These are phyloP conservation scores for Dexiosoma caninum DNA, from an alignment of 2,888 invertebrate species.

Conservation along the genomic window DNA sequence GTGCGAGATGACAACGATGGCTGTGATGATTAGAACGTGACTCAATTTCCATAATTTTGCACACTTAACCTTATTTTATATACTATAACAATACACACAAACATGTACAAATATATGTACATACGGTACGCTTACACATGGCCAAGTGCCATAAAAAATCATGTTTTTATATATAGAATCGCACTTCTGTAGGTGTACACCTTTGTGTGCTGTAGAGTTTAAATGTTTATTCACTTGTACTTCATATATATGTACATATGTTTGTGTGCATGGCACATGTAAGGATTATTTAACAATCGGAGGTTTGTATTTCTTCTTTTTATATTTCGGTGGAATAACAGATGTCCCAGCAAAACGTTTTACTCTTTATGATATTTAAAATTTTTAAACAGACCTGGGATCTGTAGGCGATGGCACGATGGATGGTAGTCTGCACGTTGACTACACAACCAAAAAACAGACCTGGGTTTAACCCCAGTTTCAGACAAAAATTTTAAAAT, in stretches of 20 bases:
- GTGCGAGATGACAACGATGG: slow-evolving; percentile 59
- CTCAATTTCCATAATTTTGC: slow-evolving; percentile 65
- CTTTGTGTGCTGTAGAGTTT: background rate
- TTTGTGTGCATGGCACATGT: slow-evolving; percentile 4
- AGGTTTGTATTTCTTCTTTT: background rate
- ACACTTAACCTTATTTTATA: slow-evolving; percentile 44
- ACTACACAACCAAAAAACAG: too few relatives aligned
- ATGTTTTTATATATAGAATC: slow-evolving; percentile 7
- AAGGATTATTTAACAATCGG: slow-evolving; percentile 48
- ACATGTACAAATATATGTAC: background rate
- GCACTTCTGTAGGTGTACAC: background rate
- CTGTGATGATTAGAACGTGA: slow-evolving; percentile 66
- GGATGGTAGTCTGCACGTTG: too few relatives aligned
- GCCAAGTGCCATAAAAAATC: background rate
- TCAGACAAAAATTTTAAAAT: too few relatives aligned
- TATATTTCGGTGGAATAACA: background rate
- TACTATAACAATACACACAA: background rate
- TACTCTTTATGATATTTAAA: too few relatives aligned
- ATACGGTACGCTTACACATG: background rate
- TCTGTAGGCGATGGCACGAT: too few relatives aligned
- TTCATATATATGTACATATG: background rate
- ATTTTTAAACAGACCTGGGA: too few relatives aligned
- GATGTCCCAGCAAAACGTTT: background rate
- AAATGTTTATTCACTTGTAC: background rate
- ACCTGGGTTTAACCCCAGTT: too few relatives aligned